Percentiles rank a stretch among this genome's conserved stretches.
These are phyloP conservation scores for Campylomormyrus numenius DNA, from an alignment of 2,113 vertebrate genomes.

Conservation along the genomic window DNA sequence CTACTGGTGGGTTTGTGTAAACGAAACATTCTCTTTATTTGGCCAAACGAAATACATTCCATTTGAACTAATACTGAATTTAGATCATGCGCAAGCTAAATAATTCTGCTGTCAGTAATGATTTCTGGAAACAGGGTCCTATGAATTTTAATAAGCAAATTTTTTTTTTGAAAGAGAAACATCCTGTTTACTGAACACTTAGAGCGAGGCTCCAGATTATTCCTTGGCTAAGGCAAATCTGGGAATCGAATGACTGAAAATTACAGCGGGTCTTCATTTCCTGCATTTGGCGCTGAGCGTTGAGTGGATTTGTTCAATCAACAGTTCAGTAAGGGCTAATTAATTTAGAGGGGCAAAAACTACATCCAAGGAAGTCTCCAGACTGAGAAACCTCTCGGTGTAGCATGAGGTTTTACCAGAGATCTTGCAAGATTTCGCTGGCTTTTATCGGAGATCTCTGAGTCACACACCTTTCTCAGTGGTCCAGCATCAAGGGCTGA, in stretches of 20 bases:
- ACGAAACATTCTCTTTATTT: neutral
- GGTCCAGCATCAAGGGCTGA: neutral
- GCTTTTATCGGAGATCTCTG: neutral
- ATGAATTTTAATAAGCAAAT: neutral
- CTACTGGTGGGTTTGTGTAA: neutral
- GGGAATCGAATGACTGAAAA: neutral
- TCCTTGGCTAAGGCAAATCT: neutral
- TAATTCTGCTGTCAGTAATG: neutral
- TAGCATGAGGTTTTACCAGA: neutral
- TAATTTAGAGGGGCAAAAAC: neutral
- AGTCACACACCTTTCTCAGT: neutral
- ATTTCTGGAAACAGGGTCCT: neutral
- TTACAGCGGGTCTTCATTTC: neutral
- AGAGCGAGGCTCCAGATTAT: neutral
- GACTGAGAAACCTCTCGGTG: neutral
- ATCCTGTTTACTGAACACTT: neutral
- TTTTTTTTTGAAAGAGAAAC: conserved; percentile 6
- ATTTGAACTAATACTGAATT: neutral
- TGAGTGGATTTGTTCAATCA: neutral
- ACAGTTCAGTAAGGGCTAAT: neutral
- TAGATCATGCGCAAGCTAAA: neutral
- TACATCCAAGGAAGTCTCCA: neutral
- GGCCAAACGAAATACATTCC: neutral
- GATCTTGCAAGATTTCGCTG: too few species aligned
- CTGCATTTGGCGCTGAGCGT: neutral